Base-by-base conservation (phyloP, 2,888 invertebrate genomes). In the Lasioglossum leucozonium region DNA sequence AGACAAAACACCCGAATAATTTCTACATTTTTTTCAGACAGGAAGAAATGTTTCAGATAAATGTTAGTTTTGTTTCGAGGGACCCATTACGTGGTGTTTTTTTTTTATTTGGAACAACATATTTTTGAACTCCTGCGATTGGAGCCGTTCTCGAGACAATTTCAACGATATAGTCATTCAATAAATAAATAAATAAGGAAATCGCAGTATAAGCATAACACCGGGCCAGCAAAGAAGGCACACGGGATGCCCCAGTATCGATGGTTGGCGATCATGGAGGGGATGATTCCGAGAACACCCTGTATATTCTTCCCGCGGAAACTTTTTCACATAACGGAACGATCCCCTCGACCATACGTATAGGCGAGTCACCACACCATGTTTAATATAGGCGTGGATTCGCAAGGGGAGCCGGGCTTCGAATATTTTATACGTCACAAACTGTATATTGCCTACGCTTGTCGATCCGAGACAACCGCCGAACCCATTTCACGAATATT, bases 401-500 rank as follows among this genome's bases (percentile, higher is more conserved):
- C 37, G 34, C 22, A 22, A 22, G 51, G 67, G 22, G 34, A 22
- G 67, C 18, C 37, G 2, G 34, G 26, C 11, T 42, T 26, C 22
- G n/a, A 47, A 26, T n/a, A 40, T 76, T 34, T 67, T 44, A 30
- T 42, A n/a, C 77, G 71, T 71, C 71, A 67, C 67, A 67, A 67
- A 67, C 67, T 67, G 67, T 67, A 67, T 67, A 67, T 67, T 67
- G 67, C 67, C 67, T 37, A 37, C 22, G 67, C 37, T 47, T 67
- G 67, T 67, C 67, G 67, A 67, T 37, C 34, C 34, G 37, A 37
- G 37, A 67, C 37, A 67, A 67, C 67, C 67, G 18, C 67, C 18
- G 37, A 18, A 37, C 67, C 34, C 67, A 34, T 67, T 67, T 37
- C 67, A 67, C 67, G 67, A 67, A 67, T 67, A 67, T 67, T 37